phyloP scores from a whole-genome alignment of 1,140 invertebrate genomes.

The Varroa destructor region DNA sequence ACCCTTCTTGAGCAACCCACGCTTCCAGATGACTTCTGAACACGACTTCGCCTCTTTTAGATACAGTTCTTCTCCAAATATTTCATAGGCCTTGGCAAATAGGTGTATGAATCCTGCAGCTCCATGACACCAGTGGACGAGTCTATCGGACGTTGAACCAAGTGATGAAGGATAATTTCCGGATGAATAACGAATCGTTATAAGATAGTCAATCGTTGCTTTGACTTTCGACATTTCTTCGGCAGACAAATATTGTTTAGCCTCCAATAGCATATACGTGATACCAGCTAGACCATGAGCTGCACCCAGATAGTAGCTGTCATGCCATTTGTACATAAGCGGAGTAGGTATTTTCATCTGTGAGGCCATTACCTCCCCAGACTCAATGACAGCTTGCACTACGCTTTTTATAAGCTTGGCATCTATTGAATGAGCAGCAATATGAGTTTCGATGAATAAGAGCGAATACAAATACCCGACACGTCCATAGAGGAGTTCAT shows the following conservation, averaged over 20 bases:
- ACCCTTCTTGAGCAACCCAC: constrained; percentile 74
- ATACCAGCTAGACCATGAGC: constrained; percentile 78
- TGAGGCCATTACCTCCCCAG: constrained; percentile 49
- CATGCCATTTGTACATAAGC: constrained; percentile 72
- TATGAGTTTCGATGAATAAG: constrained; percentile 54
- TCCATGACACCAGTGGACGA: constrained; percentile 92
- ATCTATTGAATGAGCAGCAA: constrained; percentile 39
- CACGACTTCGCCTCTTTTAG: constrained; percentile 55
- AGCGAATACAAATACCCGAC: constrained; percentile 67
- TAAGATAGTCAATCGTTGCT: constrained; percentile 54
- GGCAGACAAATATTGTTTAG: constrained; percentile 44
- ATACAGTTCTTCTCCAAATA: constrained; percentile 60
- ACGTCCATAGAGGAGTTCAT: constrained; percentile 72
- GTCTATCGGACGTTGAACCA: constrained; percentile 54
- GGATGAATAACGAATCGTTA: constrained; percentile 50
- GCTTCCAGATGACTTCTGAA: constrained; percentile 64
- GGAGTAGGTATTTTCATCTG: constrained; percentile 44
- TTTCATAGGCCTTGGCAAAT: constrained; percentile 56
- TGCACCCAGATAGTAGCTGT: constrained; percentile 63
- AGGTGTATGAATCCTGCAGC: constrained; percentile 71
- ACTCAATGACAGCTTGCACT: constrained; percentile 50
- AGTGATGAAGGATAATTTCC: constrained; percentile 67
- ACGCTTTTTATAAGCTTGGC: constrained; percentile 37
- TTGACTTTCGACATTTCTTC: constrained; percentile 46
- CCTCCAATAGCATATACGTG: constrained; percentile 61